Base-by-base conservation (phyloP, 35 echinoderm and acorn worm species). In the Lytechinus pictus region DNA sequence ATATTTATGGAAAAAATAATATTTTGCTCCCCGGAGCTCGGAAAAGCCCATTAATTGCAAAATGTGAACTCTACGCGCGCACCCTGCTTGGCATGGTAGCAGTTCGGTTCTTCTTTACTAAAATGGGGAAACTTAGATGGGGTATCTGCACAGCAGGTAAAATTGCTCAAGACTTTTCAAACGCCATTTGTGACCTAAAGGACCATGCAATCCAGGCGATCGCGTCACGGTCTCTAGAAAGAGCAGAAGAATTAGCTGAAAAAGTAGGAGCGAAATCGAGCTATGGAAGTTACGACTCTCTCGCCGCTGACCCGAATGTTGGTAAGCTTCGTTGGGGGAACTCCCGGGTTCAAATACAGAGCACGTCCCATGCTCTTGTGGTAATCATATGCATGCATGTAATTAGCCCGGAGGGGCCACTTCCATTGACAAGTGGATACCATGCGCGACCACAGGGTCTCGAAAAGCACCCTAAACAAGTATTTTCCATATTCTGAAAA, bases 121-220 rank as follows among this genome's bases (percentile, higher is more conserved):
- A 90, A 10, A 90, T 90, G 88, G 14, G 13, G 14, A 21, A 14
- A 19, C 86, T 95, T 12, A 86, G 95, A 87, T 95, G 95, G 95
- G 95, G 95, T 19, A 95, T 95, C 55, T 95, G 95, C 86, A 54
- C 72, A 11, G 72, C 95, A 3, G 95, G 95, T 2, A n/a, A 57
- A 56, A 91, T 95, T 44, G 52, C 95, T 10, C 86, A 95, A 57
- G 95, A 95, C 55, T 95, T 95, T 57, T 27, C 87, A 6, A 9
- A 57, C 24, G 95, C 54, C 4, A 52, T 95, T 24, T 88, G 86
- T 57, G 56, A 86, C 16, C 95, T 95, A 21, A 71, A 95, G 52
- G 55, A 95, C 24, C 95, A 95, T 89, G 60, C 8, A 52, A 86
- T 91, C 11, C 27, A 29, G 53, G 95, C 95, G 28, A 89, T 95